Base-by-base conservation (phyloP, 2,113 vertebrate species). In the Centropristis striata region DNA sequence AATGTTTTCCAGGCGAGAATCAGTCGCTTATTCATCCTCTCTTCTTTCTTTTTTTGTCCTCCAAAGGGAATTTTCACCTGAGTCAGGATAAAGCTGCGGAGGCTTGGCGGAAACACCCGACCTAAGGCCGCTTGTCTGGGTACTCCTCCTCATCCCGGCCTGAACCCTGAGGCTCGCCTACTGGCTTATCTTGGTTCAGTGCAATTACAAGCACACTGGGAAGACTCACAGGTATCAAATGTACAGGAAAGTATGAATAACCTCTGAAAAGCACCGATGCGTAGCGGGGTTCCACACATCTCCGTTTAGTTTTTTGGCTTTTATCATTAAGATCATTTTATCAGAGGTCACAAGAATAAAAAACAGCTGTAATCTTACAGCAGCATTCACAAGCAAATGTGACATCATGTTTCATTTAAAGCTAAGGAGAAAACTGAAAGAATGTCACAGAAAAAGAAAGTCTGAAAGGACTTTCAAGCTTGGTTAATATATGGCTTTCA, bases 1-100 rank as follows among this genome's bases (percentile, higher is more conserved):
- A 85, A 94, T 88, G 66, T 91, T 92, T 94, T 92, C 92, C 94
- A 92, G 71, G 51, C 44, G 2, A 53, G 63, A 78, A 75, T 64
- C 78, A 63, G 73, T 49, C 36, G 73, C 71, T 93, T 88, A 90
- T 90, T 92, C 89, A 91, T 88, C 83, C 25, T 25, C 7, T 23
- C 14, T 27, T 49, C 5, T 27, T 69, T 59, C 10, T 12, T 74
- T 58, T n/a, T 50, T 72, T 55, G 0, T 36, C 1, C n/a, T 42
- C 25, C 8, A 18, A 16, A 54, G 78, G 92, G 85, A 82, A 77
- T 75, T 92, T 93, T 91, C 77, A 91, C 85, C 86, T 88, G 88
- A 93, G 81, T 94, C 92, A 94, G 77, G 78, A 69, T 21, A 47
- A 74, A 54, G 66, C 50, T 73, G 68, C 10, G 23, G 37, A 25